phyloP scores from a whole-genome alignment of 1,140 invertebrate genomes.

The Leptinotarsa defecta region DNA sequence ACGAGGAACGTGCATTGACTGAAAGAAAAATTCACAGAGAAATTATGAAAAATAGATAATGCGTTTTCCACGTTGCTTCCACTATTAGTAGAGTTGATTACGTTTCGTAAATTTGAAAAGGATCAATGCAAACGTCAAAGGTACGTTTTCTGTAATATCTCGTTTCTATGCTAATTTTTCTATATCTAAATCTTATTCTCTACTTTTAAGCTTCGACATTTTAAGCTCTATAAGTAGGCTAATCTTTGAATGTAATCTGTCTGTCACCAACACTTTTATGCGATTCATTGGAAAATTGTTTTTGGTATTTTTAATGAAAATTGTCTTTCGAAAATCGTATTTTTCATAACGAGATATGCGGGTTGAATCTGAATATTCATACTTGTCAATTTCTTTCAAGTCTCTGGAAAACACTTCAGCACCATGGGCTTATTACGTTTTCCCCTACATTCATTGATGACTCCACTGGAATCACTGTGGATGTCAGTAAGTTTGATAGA shows the following conservation, averaged over 20 bases:
- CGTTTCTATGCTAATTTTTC: slow-evolving; percentile 25
- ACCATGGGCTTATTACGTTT: no score
- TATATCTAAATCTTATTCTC: slow-evolving; percentile 14
- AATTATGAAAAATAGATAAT: not conserved
- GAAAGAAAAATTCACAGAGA: not conserved
- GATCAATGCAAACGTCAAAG: slow-evolving; percentile 21
- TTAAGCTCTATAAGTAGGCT: slow-evolving; percentile 20
- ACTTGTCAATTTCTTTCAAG: no score
- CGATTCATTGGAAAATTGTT: no score
- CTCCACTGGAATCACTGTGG: no score
- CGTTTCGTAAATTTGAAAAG: not conserved
- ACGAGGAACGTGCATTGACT: slow-evolving; percentile 18
- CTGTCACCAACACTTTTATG: slow-evolving; percentile 7
- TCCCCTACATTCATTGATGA: no score
- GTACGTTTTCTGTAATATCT: slow-evolving; percentile 26
- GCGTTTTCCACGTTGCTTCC: not conserved
- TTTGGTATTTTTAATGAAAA: no score
- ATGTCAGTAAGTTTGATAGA: no score
- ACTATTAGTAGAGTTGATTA: not conserved
- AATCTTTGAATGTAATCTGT: slow-evolving; percentile 13
- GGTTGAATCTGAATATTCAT: no score
- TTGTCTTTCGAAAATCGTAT: no score
- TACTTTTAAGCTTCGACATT: slow-evolving; percentile 6
- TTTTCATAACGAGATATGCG: no score
- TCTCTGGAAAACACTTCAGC: no score